These are phyloP conservation scores for Rousettus leschenaultii DNA, from an alignment of 2,113 vertebrate species.

Conservation along the genomic window DNA sequence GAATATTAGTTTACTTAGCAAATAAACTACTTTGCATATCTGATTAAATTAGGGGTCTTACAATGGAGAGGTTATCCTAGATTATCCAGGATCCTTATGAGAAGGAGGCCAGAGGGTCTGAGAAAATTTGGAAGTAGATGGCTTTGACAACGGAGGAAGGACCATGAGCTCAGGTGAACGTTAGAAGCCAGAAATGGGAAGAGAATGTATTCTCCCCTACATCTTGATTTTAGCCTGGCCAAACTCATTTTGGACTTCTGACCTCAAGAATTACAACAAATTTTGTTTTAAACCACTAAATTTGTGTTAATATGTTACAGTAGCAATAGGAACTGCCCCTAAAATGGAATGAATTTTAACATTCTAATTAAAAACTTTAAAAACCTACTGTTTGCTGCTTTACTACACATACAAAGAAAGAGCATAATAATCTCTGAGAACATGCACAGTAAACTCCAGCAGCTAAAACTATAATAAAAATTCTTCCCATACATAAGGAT, in stretches of 20 bases:
- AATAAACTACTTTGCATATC: background rate
- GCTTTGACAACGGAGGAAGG: background rate
- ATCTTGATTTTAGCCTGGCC: background rate
- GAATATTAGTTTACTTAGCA: background rate
- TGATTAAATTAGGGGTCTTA: background rate
- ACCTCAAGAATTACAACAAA: background rate
- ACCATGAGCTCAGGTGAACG: background rate
- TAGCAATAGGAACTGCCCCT: background rate
- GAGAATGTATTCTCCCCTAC: background rate
- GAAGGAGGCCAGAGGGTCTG: background rate
- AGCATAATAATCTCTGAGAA: background rate
- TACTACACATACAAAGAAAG: background rate
- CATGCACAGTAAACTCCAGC: background rate
- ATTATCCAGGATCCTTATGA: background rate
- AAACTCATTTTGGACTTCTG: background rate
- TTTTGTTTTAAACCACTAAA: background rate
- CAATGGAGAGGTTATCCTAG: background rate
- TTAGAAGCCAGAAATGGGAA: background rate
- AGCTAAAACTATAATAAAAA: background rate
- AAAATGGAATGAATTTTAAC: background rate
- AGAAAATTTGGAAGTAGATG: background rate
- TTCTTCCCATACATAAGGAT: background rate
- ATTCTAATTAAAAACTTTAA: background rate
- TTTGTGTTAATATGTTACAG: background rate
- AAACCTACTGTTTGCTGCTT: background rate